Conservation (phyloP, 1,140 invertebrate genomes). For the Drosophila sechellia region DNA sequence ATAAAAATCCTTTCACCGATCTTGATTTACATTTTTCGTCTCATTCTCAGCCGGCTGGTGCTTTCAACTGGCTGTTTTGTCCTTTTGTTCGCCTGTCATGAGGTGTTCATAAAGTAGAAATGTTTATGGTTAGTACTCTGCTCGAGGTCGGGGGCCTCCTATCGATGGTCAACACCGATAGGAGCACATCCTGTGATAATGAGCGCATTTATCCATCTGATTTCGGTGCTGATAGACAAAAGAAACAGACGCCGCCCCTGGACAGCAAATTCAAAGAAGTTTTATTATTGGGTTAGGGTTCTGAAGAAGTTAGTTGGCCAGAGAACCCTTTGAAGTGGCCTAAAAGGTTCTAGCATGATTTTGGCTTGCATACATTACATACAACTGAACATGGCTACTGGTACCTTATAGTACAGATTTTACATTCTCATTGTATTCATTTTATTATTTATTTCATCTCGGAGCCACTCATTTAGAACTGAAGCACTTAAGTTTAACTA, state of each 20-base stretch:
- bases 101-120: constrained; percentile 70
- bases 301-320: background rate
- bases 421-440: background rate
- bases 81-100: constrained; percentile 71
- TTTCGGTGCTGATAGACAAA: constrained; percentile 43
- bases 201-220: constrained; percentile 77
- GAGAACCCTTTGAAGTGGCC: constrained; percentile 14
- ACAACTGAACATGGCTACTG: background rate
- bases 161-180: constrained; percentile 78
- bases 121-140: constrained; percentile 56
- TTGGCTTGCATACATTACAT: too few species aligned
- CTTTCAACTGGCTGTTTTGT: constrained; percentile 43
- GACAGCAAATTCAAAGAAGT: constrained; percentile 24
- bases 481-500: too few species aligned
- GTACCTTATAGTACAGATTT: background rate
- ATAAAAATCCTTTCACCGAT: constrained; percentile 38
- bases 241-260: constrained; percentile 44
- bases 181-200: constrained; percentile 82
- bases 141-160: constrained; percentile 26
- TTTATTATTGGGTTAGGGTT: constrained; percentile 14
- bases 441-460: background rate
- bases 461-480: too few species aligned
- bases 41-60: constrained; percentile 9
- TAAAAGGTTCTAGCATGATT: background rate
- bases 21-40: constrained; percentile 53